These are phyloP conservation scores for Clupea harengus DNA, from an alignment of 2,113 vertebrate species.

Conservation along the genomic window DNA sequence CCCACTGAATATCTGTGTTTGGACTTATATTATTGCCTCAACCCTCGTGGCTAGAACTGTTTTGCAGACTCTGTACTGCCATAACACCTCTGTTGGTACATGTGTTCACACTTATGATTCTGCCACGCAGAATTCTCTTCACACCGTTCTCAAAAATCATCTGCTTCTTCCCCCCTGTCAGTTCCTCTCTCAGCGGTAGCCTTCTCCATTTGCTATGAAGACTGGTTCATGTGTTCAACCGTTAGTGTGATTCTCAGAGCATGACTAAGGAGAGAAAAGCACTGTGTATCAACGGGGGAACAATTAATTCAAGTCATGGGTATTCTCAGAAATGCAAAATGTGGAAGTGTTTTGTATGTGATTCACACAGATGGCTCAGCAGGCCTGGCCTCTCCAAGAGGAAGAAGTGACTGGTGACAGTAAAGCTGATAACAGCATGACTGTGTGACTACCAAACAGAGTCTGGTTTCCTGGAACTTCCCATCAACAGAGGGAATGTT, in stretches of 20 bases:
- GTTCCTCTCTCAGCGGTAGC: background rate
- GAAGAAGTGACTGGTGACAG: background rate
- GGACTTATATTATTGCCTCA: background rate
- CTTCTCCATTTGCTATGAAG: background rate
- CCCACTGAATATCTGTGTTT: background rate
- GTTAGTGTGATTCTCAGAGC: background rate
- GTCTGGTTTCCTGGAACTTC: background rate
- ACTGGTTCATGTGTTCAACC: background rate
- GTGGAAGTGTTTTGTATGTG: background rate
- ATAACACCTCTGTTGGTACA: no score
- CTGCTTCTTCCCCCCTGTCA: background rate
- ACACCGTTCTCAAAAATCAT: background rate
- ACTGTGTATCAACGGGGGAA: background rate
- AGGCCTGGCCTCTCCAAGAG: background rate
- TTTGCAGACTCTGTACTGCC: no score
- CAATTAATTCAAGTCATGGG: background rate
- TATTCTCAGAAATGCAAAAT: background rate
- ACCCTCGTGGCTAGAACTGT: no score
- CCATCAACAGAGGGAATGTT: background rate
- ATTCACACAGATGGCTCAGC: conserved; percentile 2
- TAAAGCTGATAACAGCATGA: conserved; percentile 10
- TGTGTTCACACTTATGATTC: no score
- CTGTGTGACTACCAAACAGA: background rate
- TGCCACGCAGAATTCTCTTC: background rate
- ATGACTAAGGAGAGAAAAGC: background rate